phyloP scores from a whole-genome alignment of 2,113 vertebrate species.

The Scytalopus superciliaris region DNA sequence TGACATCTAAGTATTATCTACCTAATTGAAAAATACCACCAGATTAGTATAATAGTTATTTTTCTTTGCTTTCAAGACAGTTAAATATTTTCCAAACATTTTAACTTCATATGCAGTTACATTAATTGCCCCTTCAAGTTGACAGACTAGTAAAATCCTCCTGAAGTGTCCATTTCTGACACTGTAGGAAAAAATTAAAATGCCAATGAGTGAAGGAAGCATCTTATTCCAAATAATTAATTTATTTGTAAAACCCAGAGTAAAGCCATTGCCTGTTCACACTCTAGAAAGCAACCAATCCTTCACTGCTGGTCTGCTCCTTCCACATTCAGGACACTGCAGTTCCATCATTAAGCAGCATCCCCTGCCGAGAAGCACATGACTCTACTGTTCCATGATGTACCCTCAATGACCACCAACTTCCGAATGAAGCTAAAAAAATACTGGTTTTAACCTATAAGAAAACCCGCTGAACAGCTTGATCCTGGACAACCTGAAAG shows the following conservation, averaged over 20 bases:
- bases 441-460: background rate
- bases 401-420: background rate
- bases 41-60: background rate
- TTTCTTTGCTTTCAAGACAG: background rate
- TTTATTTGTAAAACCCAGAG: background rate
- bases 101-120: background rate
- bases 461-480: background rate
- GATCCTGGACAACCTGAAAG: background rate
- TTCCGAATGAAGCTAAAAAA: background rate
- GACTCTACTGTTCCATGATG: conserved; percentile 9
- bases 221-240: background rate
- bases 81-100: background rate
- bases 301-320: background rate
- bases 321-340: background rate
- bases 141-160: background rate
- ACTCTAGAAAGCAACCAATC: background rate
- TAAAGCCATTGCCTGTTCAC: background rate
- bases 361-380: background rate
- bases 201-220: background rate
- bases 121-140: background rate
- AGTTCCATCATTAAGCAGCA: conserved; percentile 24
- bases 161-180: background rate
- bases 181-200: background rate
- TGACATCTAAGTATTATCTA: background rate
- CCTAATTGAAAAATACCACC: background rate